Evolutionary conservation across 2,888 invertebrate species (phyloP).

Genomic region (Ornithoptera alexandrae): DNA sequence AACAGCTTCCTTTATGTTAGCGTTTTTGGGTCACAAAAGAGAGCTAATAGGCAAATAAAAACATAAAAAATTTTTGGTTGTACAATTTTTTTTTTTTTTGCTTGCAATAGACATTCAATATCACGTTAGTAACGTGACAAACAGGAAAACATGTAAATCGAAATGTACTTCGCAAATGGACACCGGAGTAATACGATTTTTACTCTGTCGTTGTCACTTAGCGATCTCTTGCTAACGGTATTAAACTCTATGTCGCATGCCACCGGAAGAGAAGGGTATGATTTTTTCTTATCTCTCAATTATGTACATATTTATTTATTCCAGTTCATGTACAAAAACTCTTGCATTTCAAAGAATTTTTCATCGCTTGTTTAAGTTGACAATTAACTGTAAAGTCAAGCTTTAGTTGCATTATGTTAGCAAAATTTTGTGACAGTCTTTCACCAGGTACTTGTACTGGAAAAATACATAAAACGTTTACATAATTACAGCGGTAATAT

Average conservation of each 20-base stretch:
- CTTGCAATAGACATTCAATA: background rate
- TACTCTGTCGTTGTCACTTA: conserved; percentile 32
- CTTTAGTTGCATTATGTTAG: no score
- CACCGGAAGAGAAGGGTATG: conserved; percentile 14
- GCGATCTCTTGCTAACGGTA: conserved; percentile 32
- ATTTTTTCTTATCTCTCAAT: background rate
- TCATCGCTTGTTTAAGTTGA: no score
- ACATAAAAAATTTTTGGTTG: background rate
- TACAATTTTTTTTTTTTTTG: background rate
- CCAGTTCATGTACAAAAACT: no score
- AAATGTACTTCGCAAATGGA: conserved; percentile 11
- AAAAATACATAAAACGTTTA: no score
- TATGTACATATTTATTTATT: background rate
- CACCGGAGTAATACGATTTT: conserved; percentile 21
- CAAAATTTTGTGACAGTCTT: no score
- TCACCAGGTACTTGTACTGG: no score
- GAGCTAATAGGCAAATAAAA: background rate
- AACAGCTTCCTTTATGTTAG: no score
- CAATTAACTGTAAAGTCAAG: no score
- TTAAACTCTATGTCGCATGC: conserved; percentile 10
- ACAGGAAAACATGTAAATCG: conserved; percentile 24
- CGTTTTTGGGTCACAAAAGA: no score
- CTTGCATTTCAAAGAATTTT: no score
- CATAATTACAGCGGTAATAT: no score
- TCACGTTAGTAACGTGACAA: conserved; percentile 1